Evolutionary conservation across 1,140 invertebrate species (phyloP).

Genomic region (Rhyacophila brunnea): DNA sequence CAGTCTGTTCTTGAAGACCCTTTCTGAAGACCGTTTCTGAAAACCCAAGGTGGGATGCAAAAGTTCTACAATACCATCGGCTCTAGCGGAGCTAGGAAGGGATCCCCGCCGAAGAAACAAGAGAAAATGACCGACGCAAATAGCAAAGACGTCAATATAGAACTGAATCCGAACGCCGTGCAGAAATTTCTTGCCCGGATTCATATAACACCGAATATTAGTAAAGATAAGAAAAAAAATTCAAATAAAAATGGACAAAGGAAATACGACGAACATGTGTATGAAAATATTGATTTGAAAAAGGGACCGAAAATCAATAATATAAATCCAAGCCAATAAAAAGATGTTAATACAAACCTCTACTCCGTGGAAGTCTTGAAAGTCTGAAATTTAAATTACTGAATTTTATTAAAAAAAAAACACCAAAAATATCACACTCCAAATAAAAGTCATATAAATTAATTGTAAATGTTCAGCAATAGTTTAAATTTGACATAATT

Average conservation of each 20-base stretch:
- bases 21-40: too few relatives aligned
- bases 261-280: constrained; percentile 34
- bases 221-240: constrained; percentile 22
- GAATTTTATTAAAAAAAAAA: too few relatives aligned
- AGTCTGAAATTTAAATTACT: too few relatives aligned
- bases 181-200: constrained; percentile 44
- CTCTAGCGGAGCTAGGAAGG: constrained; percentile 37
- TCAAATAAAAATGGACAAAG: constrained; percentile 9
- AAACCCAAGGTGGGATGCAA: constrained; percentile 42
- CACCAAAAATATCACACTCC: too few relatives aligned
- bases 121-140: constrained; percentile 48
- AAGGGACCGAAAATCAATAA: constrained; percentile 10
- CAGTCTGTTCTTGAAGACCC: neutral
- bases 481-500: too few relatives aligned
- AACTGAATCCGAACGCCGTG: constrained; percentile 45
- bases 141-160: constrained; percentile 39
- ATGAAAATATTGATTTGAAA: constrained; percentile 53
- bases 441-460: too few relatives aligned
- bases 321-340: too few relatives aligned
- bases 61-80: constrained; percentile 55
- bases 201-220: constrained; percentile 37
- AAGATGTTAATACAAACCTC: too few relatives aligned
- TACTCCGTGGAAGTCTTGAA: too few relatives aligned
- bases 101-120: constrained; percentile 41
- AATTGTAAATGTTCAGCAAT: too few relatives aligned